Base-by-base conservation (phyloP, 2,888 invertebrate genomes). In the Meiosimyza platycephala region DNA sequence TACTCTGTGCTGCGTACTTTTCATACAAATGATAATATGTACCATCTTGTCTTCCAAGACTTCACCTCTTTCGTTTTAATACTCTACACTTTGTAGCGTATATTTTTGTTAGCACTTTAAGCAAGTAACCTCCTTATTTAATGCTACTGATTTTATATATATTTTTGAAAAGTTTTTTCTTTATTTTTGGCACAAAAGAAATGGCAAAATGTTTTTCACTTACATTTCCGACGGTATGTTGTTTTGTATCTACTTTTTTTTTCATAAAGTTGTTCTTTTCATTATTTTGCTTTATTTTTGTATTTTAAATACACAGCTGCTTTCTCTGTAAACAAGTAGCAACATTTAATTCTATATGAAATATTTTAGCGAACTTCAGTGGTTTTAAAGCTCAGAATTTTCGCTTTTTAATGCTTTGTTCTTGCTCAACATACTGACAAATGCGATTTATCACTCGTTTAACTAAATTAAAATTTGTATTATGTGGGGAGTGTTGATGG, bases 201-300 rank as follows among this genome's bases (percentile, higher is more conserved):
- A 70, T 70, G 62, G 62, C 62, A 62, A 62, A 51, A 62, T 70
- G 62, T 70, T 62, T 62, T 52, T 33, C 60, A 15, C 40, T 70
- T 62, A 40, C 33, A 54, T 22, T 63, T 70, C 54, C 70, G 18
- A 9, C 40, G 22, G 22, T n/a, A 51, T 51, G 62, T 54, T 62
- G 52, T 60, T 62, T 18, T 33, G n/a, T 52, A 52, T 18, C 63
- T 11, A 51, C 59, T n/a, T n/a, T 33, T 28, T 7, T 69, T 50
- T 59, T 59, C 50, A 50, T 28, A 28, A 4, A 28, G 3, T 3
- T 4, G 2, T 4, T 4, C 3, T 28, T 28, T 28, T 28, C 28
- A 4, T 28, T 28, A 28, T 28, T 28, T 28, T 28, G 28, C 28
- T 28, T 28, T 28, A 28, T 28, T 28, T 28, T 28, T 28, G 28